Evolutionary conservation across 2,113 vertebrate genomes (phyloP).

Genomic region (Neopipo cinnamomea): DNA sequence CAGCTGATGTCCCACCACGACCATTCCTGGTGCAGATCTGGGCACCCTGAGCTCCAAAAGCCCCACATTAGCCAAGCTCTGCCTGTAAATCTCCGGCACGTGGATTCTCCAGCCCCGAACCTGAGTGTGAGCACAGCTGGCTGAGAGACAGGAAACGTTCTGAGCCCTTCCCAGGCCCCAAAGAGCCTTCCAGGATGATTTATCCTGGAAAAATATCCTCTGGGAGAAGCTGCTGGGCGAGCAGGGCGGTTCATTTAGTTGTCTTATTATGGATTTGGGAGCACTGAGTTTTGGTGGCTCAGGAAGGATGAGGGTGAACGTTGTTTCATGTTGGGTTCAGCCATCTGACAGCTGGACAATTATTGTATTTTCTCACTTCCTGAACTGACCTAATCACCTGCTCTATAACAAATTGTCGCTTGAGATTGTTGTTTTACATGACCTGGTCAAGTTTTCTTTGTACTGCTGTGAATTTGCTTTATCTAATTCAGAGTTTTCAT

Average conservation of each 20-base stretch:
- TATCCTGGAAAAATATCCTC: neutral
- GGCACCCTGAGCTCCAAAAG: neutral
- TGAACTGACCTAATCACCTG: constrained; percentile 41
- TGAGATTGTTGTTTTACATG: neutral
- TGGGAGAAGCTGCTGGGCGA: neutral
- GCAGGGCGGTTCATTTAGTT: neutral
- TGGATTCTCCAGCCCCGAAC: neutral
- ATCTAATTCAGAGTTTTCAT: neutral
- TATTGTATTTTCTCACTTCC: constrained; percentile 2
- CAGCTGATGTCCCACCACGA: neutral
- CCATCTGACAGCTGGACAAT: neutral
- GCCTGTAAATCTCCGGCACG: neutral
- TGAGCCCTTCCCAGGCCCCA: neutral
- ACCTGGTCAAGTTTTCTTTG: neutral
- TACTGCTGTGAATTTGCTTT: neutral
- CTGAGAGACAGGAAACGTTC: neutral
- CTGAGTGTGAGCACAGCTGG: neutral
- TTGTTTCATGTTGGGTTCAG: neutral
- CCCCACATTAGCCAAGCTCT: neutral
- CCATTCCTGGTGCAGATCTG: neutral
- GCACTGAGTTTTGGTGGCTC: neutral
- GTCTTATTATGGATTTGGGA: neutral
- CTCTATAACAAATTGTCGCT: neutral
- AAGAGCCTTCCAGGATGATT: neutral
- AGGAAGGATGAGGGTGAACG: neutral